Percentiles rank a stretch among this genome's conserved stretches.
Conservation (phyloP, 2,113 vertebrate species). For the Nycticorax nycticorax region DNA sequence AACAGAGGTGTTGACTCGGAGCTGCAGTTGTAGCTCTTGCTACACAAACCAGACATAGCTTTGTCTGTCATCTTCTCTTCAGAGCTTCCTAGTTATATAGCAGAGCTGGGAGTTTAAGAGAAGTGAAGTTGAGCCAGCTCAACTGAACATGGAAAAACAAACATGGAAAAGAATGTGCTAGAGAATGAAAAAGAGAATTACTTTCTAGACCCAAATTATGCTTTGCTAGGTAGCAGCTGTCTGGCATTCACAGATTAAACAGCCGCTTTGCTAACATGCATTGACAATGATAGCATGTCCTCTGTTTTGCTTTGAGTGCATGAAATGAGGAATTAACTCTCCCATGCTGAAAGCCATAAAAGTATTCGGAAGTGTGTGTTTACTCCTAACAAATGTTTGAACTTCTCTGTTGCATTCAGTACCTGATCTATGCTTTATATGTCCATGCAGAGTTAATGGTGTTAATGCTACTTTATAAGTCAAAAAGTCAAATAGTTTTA, state of each 20-base stretch:
- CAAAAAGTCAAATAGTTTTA: background rate
- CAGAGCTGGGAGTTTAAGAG: background rate
- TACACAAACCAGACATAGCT: background rate
- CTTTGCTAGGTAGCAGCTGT: constrained; percentile 54
- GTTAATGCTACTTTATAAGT: background rate
- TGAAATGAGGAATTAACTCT: constrained; percentile 33
- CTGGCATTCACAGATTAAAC: constrained; percentile 44
- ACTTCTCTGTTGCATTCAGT: background rate
- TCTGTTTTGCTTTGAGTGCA: background rate
- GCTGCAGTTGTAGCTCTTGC: background rate
- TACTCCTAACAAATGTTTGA: background rate
- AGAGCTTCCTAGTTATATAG: background rate
- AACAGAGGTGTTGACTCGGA: background rate
- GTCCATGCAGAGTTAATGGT: background rate
- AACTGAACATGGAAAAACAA: constrained; percentile 45
- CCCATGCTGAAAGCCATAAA: background rate
- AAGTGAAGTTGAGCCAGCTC: background rate
- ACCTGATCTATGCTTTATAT: background rate
- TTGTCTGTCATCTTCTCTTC: background rate
- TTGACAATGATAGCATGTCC: background rate
- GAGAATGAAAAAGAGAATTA: constrained; percentile 21
- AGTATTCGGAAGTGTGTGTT: background rate
- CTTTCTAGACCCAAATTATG: constrained; percentile 16
- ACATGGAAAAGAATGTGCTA: constrained; percentile 43
- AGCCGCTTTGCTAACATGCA: background rate